A percentile compares a stretch with the other conserved stretches of the same genome.
These are phyloP conservation scores for Corvus cornix DNA, from an alignment of 2,113 vertebrate genomes.

Conservation along the genomic window DNA sequence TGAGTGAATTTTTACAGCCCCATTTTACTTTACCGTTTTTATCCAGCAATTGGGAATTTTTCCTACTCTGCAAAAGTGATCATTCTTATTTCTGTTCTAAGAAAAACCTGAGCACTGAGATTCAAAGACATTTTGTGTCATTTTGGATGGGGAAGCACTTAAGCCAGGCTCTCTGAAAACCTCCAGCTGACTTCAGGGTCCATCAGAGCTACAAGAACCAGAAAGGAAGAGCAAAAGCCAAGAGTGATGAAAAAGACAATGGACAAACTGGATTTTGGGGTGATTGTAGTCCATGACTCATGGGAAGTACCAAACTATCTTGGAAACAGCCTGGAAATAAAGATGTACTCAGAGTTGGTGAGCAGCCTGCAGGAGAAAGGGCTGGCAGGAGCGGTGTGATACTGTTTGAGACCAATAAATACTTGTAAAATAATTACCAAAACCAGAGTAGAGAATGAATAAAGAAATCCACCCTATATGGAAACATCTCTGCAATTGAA, in stretches of 20 bases:
- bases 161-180: neutral
- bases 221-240: neutral
- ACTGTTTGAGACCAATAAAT: neutral
- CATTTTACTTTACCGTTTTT: neutral
- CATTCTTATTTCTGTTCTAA: neutral
- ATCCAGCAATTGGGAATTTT: neutral
- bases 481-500: neutral
- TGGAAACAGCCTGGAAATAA: neutral
- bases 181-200: neutral
- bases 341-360: neutral
- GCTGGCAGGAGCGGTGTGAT: neutral
- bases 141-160: neutral
- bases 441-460: neutral
- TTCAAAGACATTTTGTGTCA: neutral
- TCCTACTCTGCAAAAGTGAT: neutral
- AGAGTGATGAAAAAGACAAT: neutral
- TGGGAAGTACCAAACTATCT: neutral
- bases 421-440: neutral
- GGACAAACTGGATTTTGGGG: neutral
- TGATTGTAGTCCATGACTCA: neutral
- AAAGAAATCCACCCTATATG: neutral
- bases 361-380: neutral
- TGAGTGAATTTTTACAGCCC: neutral
- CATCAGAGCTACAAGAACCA: neutral
- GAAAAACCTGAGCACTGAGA: neutral